Evolutionary conservation across 2,888 invertebrate genomes (phyloP), one percentile per base, ranked within the genome.

Genomic region (Eristalinus sepulchralis): DNA sequence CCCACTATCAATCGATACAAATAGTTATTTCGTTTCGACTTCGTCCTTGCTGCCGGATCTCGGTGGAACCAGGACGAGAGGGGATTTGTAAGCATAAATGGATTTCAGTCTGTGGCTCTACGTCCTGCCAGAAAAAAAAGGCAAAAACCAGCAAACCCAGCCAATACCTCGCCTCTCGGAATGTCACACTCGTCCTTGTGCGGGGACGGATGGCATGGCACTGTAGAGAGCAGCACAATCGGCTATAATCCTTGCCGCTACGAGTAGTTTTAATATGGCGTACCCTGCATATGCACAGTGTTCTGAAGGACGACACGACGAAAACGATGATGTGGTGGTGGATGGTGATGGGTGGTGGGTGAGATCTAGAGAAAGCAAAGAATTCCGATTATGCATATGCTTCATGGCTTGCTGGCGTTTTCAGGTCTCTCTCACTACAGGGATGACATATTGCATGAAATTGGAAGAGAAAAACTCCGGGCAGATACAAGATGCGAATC

Each of bases 341-440:
- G 47, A 47, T 1, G 17, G 17, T 2, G 17, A 8, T 3, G n/a
- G 47, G 34, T 34, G 34, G 17, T 22, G 6, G 63, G 17, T 22
- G 6, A 63, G 27, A 27, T 3, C 27, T 27, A 5, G 27, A 27
- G 27, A 27, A 27, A 27, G 68, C 36, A 63, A 75, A 17, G 81
- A 75, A 81, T 75, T 68, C 57, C 39, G 68, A 68, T 68, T 75
- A 81, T 81, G 81, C 75, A 81, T 81, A 81, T 75, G 75, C 73
- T 81, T 47, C 63, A 66, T 79, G 57, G 75, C 73, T 81, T 64
- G 57, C 33, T 79, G 57, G 73, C 66, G 67, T 80, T 67, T 80
- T 53, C 80, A 75, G 73, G 81, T 75, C 57, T 64, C 57, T 64
- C 27, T 39, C 57, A 75, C 34, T 62, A 36, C 63, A 34, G 24